Conservation (phyloP, 2,113 vertebrate genomes). For the Hippocampus zosterae region DNA sequence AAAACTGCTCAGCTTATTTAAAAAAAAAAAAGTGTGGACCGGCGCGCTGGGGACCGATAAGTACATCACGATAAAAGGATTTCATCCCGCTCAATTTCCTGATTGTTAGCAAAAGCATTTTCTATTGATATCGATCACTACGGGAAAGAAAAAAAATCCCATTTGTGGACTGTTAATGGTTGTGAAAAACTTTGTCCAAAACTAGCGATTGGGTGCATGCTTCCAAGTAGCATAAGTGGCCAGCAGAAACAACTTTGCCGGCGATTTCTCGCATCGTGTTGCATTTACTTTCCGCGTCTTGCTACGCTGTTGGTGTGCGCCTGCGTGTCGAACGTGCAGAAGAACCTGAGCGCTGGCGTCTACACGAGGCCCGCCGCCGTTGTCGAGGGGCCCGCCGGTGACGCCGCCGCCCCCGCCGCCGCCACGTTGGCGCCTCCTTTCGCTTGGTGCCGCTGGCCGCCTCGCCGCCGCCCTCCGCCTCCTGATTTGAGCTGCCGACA, state of each 20-base stretch:
- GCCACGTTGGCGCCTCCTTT: constrained; percentile 78
- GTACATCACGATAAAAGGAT: too few species aligned
- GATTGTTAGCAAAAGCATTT: too few species aligned
- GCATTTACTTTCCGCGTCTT: background rate
- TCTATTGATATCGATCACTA: too few species aligned
- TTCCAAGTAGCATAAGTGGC: background rate
- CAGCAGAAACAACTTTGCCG: background rate
- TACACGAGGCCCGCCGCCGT: constrained; percentile 74
- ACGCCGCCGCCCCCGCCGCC: background rate
- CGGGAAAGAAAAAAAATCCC: too few species aligned
- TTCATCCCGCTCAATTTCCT: too few species aligned
- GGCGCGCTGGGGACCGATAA: too few species aligned
- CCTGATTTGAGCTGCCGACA: constrained; percentile 81
- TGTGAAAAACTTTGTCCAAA: background rate
- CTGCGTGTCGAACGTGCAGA: background rate
- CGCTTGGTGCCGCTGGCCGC: constrained; percentile 95
- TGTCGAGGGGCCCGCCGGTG: constrained; percentile 63
- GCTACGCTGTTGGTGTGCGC: background rate
- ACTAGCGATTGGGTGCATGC: background rate
- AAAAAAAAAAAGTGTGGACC: background rate
- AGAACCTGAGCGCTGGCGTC: constrained; percentile 26
- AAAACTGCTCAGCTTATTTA: background rate
- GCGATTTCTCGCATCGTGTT: background rate
- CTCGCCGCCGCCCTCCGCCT: constrained; percentile 89
- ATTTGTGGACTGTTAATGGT: background rate